Evolutionary conservation across 2,888 invertebrate species (phyloP), one percentile per base, ranked within the genome.

Genomic region (Latrodectus hesperus): DNA sequence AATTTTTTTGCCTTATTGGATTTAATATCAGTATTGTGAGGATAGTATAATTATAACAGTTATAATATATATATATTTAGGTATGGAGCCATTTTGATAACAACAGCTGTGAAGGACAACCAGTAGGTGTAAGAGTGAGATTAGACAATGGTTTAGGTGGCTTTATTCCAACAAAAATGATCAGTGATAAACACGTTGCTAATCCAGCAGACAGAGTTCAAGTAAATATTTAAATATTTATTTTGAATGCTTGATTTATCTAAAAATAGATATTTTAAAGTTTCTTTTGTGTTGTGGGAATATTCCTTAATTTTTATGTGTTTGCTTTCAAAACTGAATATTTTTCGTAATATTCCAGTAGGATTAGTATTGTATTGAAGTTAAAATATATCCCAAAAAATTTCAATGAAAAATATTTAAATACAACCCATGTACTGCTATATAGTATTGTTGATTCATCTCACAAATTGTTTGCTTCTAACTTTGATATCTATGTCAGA

Each of bases 11-110:
- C 49, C 11, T 16, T 3, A 38, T n/a, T 26, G 3, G 16, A 12
- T n/a, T 51, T 51, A 26, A 71, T 64, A 53, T 65, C 38, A 65
- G 51, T 84, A n/a, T 55, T 55, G 55, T 55, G 55, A 16, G 55
- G 16, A 55, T 55, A 9, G 55, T 55, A 12, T 14, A 55, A 14
- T 55, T 55, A 10, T 14, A 55, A 4, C 55, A 55, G 16, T 55
- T 12, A 55, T 55, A 55, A 6, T 38, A 6, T 38, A 68, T 51
- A 49, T 4, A n/a, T 53, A 71, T 80, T 51, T 88, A 93, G 93
- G 98, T 99, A 74, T 99, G 99, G 99, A 98, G 97, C 93, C 99
- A 99, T 92, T 99, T 99, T 93, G 99, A 99, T 93, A 96, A 97
- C 0, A 97, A 96, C 52, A 92, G 91, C 60, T 99, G 99, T 93